Evolutionary conservation across 2,888 invertebrate species (phyloP), one percentile per base, ranked within the genome.

Genomic region (Idaea aversata): DNA sequence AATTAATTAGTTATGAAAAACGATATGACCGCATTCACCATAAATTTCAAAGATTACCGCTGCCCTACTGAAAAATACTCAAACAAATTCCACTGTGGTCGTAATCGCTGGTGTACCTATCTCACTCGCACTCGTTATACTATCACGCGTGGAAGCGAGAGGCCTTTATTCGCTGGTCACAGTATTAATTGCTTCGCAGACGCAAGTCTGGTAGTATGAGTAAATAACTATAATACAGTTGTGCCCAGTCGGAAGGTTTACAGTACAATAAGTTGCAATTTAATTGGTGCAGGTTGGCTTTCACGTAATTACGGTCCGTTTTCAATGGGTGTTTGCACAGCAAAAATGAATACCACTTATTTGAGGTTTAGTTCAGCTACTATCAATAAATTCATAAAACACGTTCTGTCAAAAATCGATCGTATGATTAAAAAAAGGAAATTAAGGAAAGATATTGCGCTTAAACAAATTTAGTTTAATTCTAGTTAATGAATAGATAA

Each of bases 1-100:
- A 79, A 88, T 87, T 88, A 88, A 90, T 91, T 91, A 89, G 82
- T 82, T 86, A 82, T 84, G 87, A 87, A 88, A 89, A 85, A 86
- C 85, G 88, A 88, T 88, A 88, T 75, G 78, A 79, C 70, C 68
- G 77, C 77, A 81, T 81, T 13, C 47, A 47, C 47, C 7, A 47
- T 47, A 47, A 47, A 47, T 83, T 82, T 77, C 65, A 62, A 61
- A 69, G 72, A 68, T 61, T 69, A 38, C 66, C 73, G 69, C 69
- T 72, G 70, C 74, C 57, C 38, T 34, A 34, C 47, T 57, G 15
- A 62, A 58, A 47, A 47, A 10, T 47, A 13, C 10, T 7, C 47
- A 47, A 47, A 47, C 47, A 47, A 47, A 47, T 47, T 47, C 4
- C 13, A 47, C 47, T 47, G 47, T 47, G 47, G 47, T 47, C 47